These are phyloP conservation scores for Darevskia mixta DNA, from an alignment of 2,797 vertebrate genomes.

Conservation along the genomic window DNA sequence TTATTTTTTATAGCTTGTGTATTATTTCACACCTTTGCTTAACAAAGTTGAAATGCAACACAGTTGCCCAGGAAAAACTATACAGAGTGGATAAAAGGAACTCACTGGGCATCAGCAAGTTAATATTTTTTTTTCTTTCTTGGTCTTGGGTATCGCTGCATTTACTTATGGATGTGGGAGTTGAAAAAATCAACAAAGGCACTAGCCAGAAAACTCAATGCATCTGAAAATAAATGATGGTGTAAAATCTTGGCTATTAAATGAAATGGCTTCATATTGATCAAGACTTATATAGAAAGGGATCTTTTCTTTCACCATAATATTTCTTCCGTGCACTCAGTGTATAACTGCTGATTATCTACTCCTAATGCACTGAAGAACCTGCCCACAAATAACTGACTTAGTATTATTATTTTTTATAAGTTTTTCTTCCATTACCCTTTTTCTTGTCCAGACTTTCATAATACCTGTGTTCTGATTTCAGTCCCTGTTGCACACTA, in stretches of 20 bases:
- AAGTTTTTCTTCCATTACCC: background rate
- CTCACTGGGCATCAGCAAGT: background rate
- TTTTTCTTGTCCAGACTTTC: background rate
- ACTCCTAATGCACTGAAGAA: background rate
- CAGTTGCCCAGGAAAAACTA: background rate
- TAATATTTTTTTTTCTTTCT: conserved; percentile 6
- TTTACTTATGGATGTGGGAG: background rate
- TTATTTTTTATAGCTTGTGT: background rate
- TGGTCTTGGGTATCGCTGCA: background rate
- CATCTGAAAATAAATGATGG: conserved; percentile 4
- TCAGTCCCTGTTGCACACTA: background rate
- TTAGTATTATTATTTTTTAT: background rate
- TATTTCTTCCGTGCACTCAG: no score
- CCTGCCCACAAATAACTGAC: background rate
- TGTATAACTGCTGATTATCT: conserved; percentile 8
- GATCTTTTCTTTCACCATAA: no score
- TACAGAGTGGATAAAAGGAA: background rate
- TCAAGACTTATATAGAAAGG: background rate
- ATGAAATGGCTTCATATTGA: background rate
- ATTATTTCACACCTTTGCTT: conserved; percentile 6
- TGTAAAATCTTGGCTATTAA: conserved; percentile 24
- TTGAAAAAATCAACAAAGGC: conserved; percentile 2
- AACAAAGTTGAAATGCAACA: conserved; percentile 8
- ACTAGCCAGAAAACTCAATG: conserved; percentile 1
- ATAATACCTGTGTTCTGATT: background rate